Base-by-base conservation (phyloP, 2,113 vertebrate genomes). In the Brachionichthys hirsutus region DNA sequence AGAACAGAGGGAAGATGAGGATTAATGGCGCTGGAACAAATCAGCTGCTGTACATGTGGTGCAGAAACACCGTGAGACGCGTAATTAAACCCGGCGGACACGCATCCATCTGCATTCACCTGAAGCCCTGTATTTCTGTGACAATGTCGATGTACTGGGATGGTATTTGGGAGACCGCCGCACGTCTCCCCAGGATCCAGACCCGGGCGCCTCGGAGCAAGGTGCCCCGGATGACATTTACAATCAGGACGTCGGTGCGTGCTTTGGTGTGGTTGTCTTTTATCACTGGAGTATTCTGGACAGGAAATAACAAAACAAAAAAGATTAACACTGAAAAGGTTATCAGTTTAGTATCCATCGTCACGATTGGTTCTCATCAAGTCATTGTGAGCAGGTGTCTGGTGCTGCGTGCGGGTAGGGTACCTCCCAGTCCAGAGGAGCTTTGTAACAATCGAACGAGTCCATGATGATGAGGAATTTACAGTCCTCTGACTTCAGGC, bases 401-500 rank as follows among this genome's bases (percentile, higher is more conserved):
- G 9, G 45, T 42, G 38, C 2, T 56, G 44, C 54, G 58, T 47
- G 47, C 44, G 45, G 36, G 52, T 16, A 9, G 4, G 2, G 14
- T 81, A 89, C 87, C 85, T 85, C 10, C 70, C 88, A 92, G 61
- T 90, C 74, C 45, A 92, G 78, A 3, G 51, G 0, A 18, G 52
- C 50, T n/a, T 56, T 61, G 67, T 88, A 89, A 17, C 78, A 75
- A 70, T 92, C 90, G 7, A 89, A 73, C 1, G 73, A 86, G 19
- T 92, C 89, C 70, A 92, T 84, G 16, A 92, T 74, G 48, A 92
- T 61, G n/a, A 92, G 73, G 55, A 67, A 66, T 19, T 61, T 71
- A n/a, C 82, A 83, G 24, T 82, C 77, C 0, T 72, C 62, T 7
- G 76, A 55, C 4, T 80, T 72, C 62, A 90, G 60, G 57, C 64